Evolutionary conservation across 1,140 invertebrate genomes (phyloP).

Genomic region (Lordiphosa mommai): DNA sequence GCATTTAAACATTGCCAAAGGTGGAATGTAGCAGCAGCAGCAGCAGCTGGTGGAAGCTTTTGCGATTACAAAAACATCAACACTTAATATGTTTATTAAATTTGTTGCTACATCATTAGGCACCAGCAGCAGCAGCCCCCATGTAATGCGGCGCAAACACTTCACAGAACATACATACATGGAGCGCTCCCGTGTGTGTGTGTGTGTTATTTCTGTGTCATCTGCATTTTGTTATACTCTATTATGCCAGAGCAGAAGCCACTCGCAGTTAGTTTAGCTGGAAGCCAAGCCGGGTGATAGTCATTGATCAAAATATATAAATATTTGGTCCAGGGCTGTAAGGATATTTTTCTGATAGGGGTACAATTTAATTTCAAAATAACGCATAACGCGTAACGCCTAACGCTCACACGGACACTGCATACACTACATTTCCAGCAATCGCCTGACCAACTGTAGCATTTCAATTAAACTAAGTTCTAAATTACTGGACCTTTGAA

Average conservation of each 20-base stretch:
- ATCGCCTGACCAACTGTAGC: too few relatives aligned
- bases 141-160: constrained; percentile 69
- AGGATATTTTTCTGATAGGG: too few relatives aligned
- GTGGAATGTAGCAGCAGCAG: not conserved
- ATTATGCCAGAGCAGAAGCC: too few relatives aligned
- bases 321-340: too few relatives aligned
- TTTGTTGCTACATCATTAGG: constrained; percentile 78
- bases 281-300: not conserved
- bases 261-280: constrained; percentile 1
- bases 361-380: too few relatives aligned
- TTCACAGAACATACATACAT: constrained; percentile 26
- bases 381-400: too few relatives aligned
- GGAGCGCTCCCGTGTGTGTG: not conserved
- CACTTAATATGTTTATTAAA: constrained; percentile 78
- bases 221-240: not conserved
- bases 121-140: constrained; percentile 67
- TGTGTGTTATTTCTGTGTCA: constrained; percentile 4
- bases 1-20: not conserved
- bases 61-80: constrained; percentile 74
- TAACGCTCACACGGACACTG: too few relatives aligned
- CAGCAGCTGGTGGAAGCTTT: constrained; percentile 26
- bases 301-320: too few relatives aligned
- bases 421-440: too few relatives aligned
- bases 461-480: too few relatives aligned
- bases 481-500: too few relatives aligned